Conservation (phyloP, 2,888 invertebrate genomes). For the Aleiodes leptofemur region DNA sequence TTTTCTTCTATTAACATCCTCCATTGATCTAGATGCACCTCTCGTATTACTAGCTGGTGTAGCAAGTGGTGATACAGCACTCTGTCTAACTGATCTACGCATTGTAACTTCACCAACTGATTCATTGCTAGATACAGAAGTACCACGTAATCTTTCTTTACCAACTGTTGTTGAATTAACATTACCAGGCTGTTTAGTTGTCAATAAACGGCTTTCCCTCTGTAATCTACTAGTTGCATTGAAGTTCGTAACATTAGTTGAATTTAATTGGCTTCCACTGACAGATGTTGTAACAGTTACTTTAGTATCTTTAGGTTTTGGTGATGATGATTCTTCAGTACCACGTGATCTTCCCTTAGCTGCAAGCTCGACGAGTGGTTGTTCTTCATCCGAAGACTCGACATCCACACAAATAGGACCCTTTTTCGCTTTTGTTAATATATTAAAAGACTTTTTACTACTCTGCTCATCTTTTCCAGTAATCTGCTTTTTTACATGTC, state of each 20-base stretch:
- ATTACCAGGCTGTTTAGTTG: constrained; percentile 68
- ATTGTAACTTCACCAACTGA: constrained; percentile 70
- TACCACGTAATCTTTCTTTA: constrained; percentile 72
- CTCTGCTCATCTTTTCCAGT: constrained; percentile 72
- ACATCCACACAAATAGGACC: constrained; percentile 79
- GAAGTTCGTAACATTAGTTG: constrained; percentile 68
- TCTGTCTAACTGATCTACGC: constrained; percentile 73
- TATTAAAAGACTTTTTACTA: constrained; percentile 71
- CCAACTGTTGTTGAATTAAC: constrained; percentile 61
- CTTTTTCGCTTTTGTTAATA: constrained; percentile 72
- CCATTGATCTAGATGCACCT: constrained; percentile 73
- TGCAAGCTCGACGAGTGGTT: constrained; percentile 83
- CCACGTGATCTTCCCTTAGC: constrained; percentile 80
- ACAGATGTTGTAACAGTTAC: constrained; percentile 65
- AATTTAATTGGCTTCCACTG: constrained; percentile 68
- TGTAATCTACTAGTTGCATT: constrained; percentile 71
- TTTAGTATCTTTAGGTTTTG: constrained; percentile 74
- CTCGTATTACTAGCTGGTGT: constrained; percentile 73
- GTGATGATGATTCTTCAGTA: constrained; percentile 71
- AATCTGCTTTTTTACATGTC: constrained; percentile 74
- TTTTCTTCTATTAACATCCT: constrained; percentile 73
- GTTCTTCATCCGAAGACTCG: constrained; percentile 86
- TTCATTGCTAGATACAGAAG: constrained; percentile 70
- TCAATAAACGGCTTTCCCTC: constrained; percentile 71
- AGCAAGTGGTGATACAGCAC: constrained; percentile 72